phyloP scores from a whole-genome alignment of 2,888 invertebrate genomes.

The Aphidoletes aphidimyza region DNA sequence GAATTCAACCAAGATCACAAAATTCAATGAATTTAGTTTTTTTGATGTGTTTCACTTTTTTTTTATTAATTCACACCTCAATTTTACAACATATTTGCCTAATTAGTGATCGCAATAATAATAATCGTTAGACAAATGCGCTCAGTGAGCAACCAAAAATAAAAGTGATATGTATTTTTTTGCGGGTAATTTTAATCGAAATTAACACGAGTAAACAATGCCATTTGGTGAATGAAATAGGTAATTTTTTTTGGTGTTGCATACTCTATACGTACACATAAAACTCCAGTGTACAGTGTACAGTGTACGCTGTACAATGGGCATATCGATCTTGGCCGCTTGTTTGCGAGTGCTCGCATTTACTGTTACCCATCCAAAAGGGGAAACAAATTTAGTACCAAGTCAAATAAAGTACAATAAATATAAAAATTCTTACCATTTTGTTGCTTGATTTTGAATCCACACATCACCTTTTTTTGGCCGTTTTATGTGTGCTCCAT shows the following conservation, averaged over 20 bases:
- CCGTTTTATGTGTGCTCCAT: not conserved
- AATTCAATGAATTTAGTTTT: not conserved
- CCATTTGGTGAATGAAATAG: not conserved
- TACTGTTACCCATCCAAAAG: not conserved
- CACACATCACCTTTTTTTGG: not conserved
- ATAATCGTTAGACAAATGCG: conserved; percentile 23
- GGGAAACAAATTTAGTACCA: too few relatives aligned
- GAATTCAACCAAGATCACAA: not conserved
- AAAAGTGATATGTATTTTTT: not conserved
- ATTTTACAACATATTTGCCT: conserved; percentile 16
- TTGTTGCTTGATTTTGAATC: conserved; percentile 18
- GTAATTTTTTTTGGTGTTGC: not conserved
- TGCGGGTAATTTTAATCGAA: not conserved
- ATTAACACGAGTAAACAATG: conserved; percentile 21
- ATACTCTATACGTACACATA: not conserved
- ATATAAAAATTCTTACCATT: conserved; percentile 41
- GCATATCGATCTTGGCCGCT: too few relatives aligned
- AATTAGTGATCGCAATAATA: conserved; percentile 1
- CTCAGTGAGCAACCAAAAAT: not conserved
- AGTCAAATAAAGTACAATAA: conserved; percentile 23
- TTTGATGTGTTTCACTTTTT: too few relatives aligned
- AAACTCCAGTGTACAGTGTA: too few relatives aligned
- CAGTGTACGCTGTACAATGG: too few relatives aligned
- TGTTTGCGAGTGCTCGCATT: not conserved
- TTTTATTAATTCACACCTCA: not conserved